Conservation (phyloP, 2,113 vertebrate genomes). For the Channa argus region DNA sequence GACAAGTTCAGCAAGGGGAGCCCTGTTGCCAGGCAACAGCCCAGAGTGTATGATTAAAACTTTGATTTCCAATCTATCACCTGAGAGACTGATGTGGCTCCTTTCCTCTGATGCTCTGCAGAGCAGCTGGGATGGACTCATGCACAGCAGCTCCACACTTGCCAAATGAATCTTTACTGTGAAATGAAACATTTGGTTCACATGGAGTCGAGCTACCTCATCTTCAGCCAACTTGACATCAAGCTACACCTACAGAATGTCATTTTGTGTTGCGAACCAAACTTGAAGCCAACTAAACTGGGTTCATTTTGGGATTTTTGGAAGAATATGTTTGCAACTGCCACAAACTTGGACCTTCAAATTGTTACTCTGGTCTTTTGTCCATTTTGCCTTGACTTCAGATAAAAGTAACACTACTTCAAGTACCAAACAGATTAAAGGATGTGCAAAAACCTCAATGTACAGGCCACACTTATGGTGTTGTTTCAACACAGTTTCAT, state of each 20-base stretch:
- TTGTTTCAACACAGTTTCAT: slow-evolving; percentile 72
- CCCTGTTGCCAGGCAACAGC: slow-evolving; percentile 81
- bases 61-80: slow-evolving; percentile 83
- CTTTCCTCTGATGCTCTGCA: slow-evolving; percentile 66
- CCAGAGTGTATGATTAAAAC: slow-evolving; percentile 79
- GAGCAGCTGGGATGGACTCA: slow-evolving; percentile 60
- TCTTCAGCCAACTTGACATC: slow-evolving; percentile 34
- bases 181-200: slow-evolving; percentile 69
- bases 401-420: slow-evolving; percentile 40
- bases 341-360: slow-evolving; percentile 6
- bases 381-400: slow-evolving; percentile 16
- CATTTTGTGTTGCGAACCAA: slow-evolving; percentile 3
- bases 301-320: slow-evolving; percentile 11
- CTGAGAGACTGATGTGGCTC: slow-evolving; percentile 73
- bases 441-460: slow-evolving; percentile 46
- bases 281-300: neutral
- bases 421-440: slow-evolving; percentile 54
- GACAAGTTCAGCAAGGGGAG: slow-evolving; percentile 64
- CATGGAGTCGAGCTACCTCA: slow-evolving; percentile 16
- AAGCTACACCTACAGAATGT: slow-evolving; percentile 24
- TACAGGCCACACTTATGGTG: slow-evolving; percentile 37
- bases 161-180: slow-evolving; percentile 61
- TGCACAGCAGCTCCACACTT: slow-evolving; percentile 38
- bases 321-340: slow-evolving; percentile 4
- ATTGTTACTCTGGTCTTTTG: slow-evolving; percentile 14